Evolutionary conservation across 2,888 invertebrate genomes (phyloP).

Genomic region (Drosophila phalerata): DNA sequence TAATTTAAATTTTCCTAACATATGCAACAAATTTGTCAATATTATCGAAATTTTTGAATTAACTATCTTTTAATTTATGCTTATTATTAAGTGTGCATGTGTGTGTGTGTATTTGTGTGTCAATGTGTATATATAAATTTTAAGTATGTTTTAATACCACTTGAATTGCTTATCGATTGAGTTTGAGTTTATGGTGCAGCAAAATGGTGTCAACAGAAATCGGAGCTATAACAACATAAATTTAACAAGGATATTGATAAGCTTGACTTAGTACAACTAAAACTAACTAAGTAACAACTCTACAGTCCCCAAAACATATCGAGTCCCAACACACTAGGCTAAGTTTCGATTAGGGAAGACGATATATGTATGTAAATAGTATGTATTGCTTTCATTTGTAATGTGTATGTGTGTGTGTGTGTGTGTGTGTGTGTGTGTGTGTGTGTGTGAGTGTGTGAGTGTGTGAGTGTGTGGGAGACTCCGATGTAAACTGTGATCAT

Average conservation of each 20-base stretch:
- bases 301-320: constrained; percentile 2
- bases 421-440: neutral
- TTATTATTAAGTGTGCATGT: constrained; percentile 21
- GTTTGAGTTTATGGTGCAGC: constrained; percentile 1
- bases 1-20: constrained; percentile 42
- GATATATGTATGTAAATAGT: constrained; percentile 11
- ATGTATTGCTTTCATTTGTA: constrained; percentile 45
- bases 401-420: neutral
- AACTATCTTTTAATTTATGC: constrained; percentile 13
- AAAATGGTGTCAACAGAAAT: constrained; percentile 19
- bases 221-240: constrained; percentile 4
- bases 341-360: constrained; percentile 45
- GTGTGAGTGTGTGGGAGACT: neutral
- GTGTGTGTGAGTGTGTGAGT: neutral
- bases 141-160: constrained; percentile 68
- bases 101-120: constrained; percentile 11
- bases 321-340: constrained; percentile 16
- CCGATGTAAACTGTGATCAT: neutral
- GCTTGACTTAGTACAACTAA: constrained; percentile 34
- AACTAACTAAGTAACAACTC: constrained; percentile 28
- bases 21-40: constrained; percentile 49
- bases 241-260: constrained; percentile 10
- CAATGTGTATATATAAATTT: constrained; percentile 24
- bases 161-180: constrained; percentile 74
- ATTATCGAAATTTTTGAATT: constrained; percentile 13